Conservation (phyloP, 2,888 invertebrate species). For the Pollenia labialis region DNA sequence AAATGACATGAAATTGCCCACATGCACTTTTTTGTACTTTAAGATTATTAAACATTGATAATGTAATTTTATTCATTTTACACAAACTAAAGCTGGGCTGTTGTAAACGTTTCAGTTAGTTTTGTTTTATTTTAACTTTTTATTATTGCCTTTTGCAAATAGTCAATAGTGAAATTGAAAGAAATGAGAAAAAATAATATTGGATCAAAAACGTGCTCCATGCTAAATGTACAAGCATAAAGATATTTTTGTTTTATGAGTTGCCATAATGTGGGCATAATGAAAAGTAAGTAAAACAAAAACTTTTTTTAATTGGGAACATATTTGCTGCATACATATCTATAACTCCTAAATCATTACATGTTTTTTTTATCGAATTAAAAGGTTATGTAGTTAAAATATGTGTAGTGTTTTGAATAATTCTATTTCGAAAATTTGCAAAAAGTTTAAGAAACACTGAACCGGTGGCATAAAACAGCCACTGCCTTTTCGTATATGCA, state of each 20-base stretch:
- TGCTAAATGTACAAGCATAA: slow-evolving; percentile 49
- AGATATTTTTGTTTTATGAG: slow-evolving; percentile 17
- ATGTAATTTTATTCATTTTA: slow-evolving; percentile 47
- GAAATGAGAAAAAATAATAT: slow-evolving; percentile 59
- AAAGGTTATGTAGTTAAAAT: background rate
- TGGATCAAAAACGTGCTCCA: slow-evolving; percentile 68
- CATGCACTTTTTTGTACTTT: background rate
- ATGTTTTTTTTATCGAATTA: background rate
- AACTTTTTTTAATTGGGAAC: background rate
- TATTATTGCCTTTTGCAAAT: slow-evolving; percentile 47
- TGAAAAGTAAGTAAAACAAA: background rate
- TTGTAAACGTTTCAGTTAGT: slow-evolving; percentile 34
- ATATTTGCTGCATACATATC: background rate
- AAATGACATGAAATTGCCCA: too few relatives aligned
- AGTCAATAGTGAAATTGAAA: slow-evolving; percentile 43
- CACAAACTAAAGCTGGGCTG: slow-evolving; percentile 64
- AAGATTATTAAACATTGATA: slow-evolving; percentile 65
- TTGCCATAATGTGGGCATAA: slow-evolving; percentile 64
- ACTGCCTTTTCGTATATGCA: background rate
- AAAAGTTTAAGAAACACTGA: slow-evolving; percentile 56
- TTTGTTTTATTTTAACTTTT: slow-evolving; percentile 35
- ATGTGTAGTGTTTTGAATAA: background rate
- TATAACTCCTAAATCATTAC: background rate
- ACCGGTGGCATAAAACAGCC: background rate
- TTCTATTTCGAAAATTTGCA: background rate